Base-by-base conservation (phyloP, 2,888 invertebrate species). In the Platypus cylindrus region DNA sequence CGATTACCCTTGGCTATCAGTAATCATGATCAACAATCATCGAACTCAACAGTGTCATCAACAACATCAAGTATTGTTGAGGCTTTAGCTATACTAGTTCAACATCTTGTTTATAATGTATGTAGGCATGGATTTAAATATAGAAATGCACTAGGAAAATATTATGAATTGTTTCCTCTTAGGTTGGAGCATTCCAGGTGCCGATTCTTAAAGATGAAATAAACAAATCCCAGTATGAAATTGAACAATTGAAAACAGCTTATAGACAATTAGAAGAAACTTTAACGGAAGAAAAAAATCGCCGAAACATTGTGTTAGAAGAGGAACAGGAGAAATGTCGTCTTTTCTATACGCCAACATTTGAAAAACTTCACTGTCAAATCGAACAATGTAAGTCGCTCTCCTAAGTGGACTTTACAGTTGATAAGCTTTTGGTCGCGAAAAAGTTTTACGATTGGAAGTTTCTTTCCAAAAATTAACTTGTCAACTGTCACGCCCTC, bases 81-180 rank as follows among this genome's bases (percentile, higher is more conserved):
- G 61, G 90, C 86, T 25, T 71, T 91, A 51, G 80, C 84, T 41
- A 75, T 84, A 45, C 72, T 89, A 45, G 75, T 90, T 48, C 82
- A 87, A 60, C 85, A 89, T 64, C 71, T 90, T 56, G 81, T 82
- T 51, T 74, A 74, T 59, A 72, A 76, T 60, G 79, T 79, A 61
- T 73, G 75, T 70, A n/a, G n/a, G n/a, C n/a, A n/a, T n/a, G n/a
- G n/a, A n/a, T n/a, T n/a, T n/a, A n/a, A n/a, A n/a, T n/a, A n/a
- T n/a, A n/a, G n/a, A n/a, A n/a, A n/a, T n/a, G n/a, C n/a, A n/a
- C n/a, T n/a, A n/a, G n/a, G n/a, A n/a, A n/a, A n/a, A n/a, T n/a
- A n/a, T n/a, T n/a, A 26, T 15, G 4, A 34, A 30, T 9, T 30
- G 5, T 45, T 46, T 38, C 42, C 43, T 59, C 60, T 5, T 54